phyloP scores from a whole-genome alignment of 2,113 vertebrate genomes.

The Anoura caudifer region DNA sequence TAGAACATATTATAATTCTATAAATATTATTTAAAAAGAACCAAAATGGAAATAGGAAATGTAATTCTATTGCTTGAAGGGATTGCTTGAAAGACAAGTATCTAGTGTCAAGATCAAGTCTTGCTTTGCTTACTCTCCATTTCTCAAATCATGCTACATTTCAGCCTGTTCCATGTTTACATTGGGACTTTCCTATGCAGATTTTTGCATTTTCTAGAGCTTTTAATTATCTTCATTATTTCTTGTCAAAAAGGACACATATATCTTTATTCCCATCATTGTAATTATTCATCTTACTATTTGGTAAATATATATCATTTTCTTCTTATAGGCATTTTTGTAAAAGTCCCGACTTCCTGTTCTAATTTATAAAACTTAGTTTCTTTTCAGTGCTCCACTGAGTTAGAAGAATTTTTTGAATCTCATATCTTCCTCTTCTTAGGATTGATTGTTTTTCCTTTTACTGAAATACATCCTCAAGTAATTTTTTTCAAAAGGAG shows the following conservation, averaged over 20 bases:
- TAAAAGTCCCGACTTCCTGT: background rate
- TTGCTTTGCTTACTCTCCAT: background rate
- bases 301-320: conserved; percentile 6
- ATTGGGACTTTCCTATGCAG: background rate
- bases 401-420: background rate
- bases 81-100: conserved; percentile 2
- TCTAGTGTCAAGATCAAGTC: background rate
- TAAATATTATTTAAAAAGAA: background rate
- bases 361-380: background rate
- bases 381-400: background rate
- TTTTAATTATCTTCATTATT: background rate
- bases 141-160: background rate
- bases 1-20: background rate
- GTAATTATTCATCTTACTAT: background rate
- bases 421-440: background rate
- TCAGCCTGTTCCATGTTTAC: background rate
- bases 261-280: background rate
- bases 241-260: background rate
- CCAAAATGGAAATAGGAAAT: background rate
- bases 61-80: background rate
- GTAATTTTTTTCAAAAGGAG: conserved; percentile 15
- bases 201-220: conserved; percentile 3
- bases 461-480: background rate
- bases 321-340: background rate
- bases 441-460: background rate